These are phyloP conservation scores for Serranus cabrilla DNA, from an alignment of 2,797 vertebrate species.

Conservation along the genomic window DNA sequence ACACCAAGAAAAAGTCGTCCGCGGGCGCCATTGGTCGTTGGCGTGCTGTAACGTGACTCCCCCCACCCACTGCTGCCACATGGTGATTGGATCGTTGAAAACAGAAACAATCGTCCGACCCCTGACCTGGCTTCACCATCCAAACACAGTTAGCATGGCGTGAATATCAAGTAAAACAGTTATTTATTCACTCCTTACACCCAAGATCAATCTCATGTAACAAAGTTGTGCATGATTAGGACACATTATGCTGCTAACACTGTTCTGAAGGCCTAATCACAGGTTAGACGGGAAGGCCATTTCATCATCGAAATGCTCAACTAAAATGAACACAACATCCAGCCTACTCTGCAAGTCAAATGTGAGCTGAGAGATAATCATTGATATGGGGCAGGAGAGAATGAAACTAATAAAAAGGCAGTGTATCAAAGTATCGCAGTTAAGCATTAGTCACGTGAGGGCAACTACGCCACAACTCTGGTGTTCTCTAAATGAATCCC, in stretches of 20 bases:
- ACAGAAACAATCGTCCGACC: no score
- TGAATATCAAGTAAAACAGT: slow-evolving; percentile 37
- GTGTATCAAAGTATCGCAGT: slow-evolving; percentile 78
- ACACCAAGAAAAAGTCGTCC: no score
- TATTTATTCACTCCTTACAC: slow-evolving; percentile 43
- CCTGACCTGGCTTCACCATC: slow-evolving; percentile 27
- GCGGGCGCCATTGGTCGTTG: no score
- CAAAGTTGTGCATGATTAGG: slow-evolving; percentile 36
- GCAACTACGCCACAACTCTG: slow-evolving; percentile 76
- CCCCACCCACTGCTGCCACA: no score
- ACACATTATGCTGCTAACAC: slow-evolving; percentile 39
- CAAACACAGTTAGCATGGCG: slow-evolving; percentile 21
- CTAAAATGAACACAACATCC: slow-evolving; percentile 65
- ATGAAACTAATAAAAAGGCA: slow-evolving; percentile 84
- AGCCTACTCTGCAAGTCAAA: slow-evolving; percentile 76
- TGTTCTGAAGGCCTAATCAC: slow-evolving; percentile 44
- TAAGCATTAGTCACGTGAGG: slow-evolving; percentile 80
- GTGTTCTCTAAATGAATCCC: slow-evolving; percentile 84
- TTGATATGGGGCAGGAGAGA: slow-evolving; percentile 74
- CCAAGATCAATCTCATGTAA: slow-evolving; percentile 45
- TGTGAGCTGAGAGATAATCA: slow-evolving; percentile 73
- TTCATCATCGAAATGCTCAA: slow-evolving; percentile 57
- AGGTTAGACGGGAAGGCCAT: slow-evolving; percentile 25
- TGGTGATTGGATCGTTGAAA: no score
- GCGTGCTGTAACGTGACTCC: no score